Evolutionary conservation across 2,797 vertebrate species (phyloP).

Genomic region (Mus minutoides): DNA sequence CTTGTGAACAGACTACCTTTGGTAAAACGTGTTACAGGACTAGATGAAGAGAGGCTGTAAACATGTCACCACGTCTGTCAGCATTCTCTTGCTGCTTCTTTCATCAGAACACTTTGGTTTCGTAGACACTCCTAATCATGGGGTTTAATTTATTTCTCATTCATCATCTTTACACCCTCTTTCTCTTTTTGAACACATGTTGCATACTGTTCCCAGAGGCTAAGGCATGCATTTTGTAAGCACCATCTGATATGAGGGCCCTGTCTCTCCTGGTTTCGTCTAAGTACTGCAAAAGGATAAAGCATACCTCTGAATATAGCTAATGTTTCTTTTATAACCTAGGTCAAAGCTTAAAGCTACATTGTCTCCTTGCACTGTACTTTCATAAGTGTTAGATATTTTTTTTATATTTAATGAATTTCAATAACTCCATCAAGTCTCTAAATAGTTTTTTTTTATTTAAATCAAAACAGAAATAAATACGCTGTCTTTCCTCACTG

Average conservation of each 20-base stretch:
- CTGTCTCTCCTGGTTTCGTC: too few relatives aligned
- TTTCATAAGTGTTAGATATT: not conserved
- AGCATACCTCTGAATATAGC: not conserved
- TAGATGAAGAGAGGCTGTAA: too few relatives aligned
- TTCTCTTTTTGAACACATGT: not conserved
- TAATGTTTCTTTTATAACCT: not conserved
- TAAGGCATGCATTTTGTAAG: not conserved
- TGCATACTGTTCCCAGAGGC: not conserved
- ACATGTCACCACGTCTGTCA: too few relatives aligned
- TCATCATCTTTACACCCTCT: rapidly evolving
- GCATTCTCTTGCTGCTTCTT: rapidly evolving
- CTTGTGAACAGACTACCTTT: not conserved
- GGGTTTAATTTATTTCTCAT: too few relatives aligned
- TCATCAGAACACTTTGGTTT: not conserved
- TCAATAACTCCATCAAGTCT: not conserved
- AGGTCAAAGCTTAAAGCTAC: not conserved
- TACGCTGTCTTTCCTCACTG: not conserved
- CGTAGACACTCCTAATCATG: rapidly evolving
- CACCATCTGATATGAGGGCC: not conserved
- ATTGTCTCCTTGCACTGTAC: not conserved
- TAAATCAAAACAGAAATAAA: not conserved
- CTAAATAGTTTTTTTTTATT: slow-evolving; percentile 29
- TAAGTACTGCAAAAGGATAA: not conserved
- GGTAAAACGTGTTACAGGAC: not conserved
- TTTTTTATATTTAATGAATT: slow-evolving; percentile 15